Base-by-base conservation (phyloP, 1,140 invertebrate species). In the Bombus superbus region DNA sequence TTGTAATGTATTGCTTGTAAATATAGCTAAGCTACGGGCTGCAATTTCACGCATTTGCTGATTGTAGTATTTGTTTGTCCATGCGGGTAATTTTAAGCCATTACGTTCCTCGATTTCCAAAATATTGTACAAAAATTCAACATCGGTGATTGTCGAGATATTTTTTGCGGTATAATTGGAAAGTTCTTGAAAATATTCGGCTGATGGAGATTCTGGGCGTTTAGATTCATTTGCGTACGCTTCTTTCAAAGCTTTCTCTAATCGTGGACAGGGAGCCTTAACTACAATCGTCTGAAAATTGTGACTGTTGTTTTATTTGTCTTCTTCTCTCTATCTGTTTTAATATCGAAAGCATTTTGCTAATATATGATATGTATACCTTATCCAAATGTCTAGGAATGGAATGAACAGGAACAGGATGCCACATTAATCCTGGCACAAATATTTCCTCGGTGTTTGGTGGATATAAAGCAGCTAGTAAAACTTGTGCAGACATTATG, bases 321-420 rank as follows among this genome's bases (percentile, higher is more conserved):
- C 38, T 13, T 11, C 22, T 0, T 25, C 9, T 28, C 9, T 69
- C 18, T 13, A 3, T 25, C 3, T 53, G 47, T 40, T 62, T n/a
- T 13, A 62, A 62, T 62, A 62, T 62, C 11, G 11, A 13, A 62
- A 62, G 28, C 11, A n/a, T 38, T 69, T 69, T 69, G 9, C 18
- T 38, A 15, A 15, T 32, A 8, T 32, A 35, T 11, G 15, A 32
- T 32, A 18, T 1, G 11, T 94, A 95, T 96, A 98, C 97, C 93
- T 96, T 96, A 93, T 98, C 98, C 62, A 96, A 89, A 40, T 95
- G 87, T 74, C 95, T 96, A 0, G 97, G 97, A 66, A 96, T 94
- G 10, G 97, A 97, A 94, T 98, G 97, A 28, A 99, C 96, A 2
- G 98, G 98, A 90, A 99, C 97, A 0, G 98, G 98, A 90, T 98